Evolutionary conservation across 23 tunicate genomes (phyloP), one percentile per base, ranked within the genome.

Genomic region (Halocynthia aurantium): DNA sequence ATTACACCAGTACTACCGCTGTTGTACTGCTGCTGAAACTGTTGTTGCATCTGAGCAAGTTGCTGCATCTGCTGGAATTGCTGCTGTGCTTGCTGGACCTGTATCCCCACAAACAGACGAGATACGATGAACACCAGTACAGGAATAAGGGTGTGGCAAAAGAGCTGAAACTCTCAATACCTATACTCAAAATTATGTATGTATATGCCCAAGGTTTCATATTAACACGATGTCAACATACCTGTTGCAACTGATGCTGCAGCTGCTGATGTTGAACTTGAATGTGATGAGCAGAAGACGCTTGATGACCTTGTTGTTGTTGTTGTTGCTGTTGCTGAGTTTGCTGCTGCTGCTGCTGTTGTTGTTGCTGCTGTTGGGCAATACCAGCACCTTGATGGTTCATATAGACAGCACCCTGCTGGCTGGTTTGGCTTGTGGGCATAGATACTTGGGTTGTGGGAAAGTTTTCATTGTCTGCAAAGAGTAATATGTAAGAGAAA

Each of bases 31-130:
- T 89, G 85, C 53, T 89, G 89, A 52, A 84, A 84, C 67, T 84
- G 89, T 64, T 84, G 89, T 22, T 85, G 87, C 90, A 85, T 87
- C 44, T 91, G 97, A 44, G 83, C 84, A 17, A 80, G 97, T 61
- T 91, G 97, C 57, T 85, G 87, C 81, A 85, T 87, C 70, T 88
- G 95, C 57, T 88, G 95, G 31, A 85, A 86, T 60, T 89, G 96
- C 77, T 89, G 96, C 31, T 87, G 93, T 55, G 86, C 93, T 65
- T 87, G 93, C 55, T 87, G 93, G 17, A 87, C 93, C 93, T 87
- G 62, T 17, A 67, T 40, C 2, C 10, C 8, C 50, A 50, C 73
- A 40, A 56, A 73, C 50, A 58, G 63, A 58, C 15, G 17, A 58
- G 17, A 13, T 58, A 58, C 17, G 63, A 13, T 13, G 15, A 58